A percentile compares a stretch with the other conserved stretches of the same genome.
These are phyloP conservation scores for Nomada hirtipes DNA, from an alignment of 2,888 invertebrate genomes.

Conservation along the genomic window DNA sequence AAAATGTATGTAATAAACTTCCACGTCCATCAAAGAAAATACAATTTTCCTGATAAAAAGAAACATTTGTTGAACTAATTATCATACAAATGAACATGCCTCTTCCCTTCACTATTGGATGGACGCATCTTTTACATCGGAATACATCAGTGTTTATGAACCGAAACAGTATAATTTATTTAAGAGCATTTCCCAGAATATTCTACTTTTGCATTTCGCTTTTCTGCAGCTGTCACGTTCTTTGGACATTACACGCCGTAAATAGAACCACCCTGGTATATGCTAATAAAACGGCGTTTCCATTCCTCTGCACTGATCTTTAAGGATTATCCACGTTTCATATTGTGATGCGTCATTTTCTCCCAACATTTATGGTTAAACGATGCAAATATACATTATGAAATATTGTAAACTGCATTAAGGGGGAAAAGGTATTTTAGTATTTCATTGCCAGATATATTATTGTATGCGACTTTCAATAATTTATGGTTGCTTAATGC, in stretches of 20 bases:
- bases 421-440: too few relatives aligned
- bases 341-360: background rate
- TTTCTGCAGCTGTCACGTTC: background rate
- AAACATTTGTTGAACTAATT: slow-evolving; percentile 2
- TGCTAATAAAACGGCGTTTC: slow-evolving; percentile 21
- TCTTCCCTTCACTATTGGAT: background rate
- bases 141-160: slow-evolving; percentile 3
- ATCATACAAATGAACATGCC: background rate
- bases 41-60: too few relatives aligned
- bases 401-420: background rate
- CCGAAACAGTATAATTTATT: background rate
- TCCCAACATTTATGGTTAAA: too few relatives aligned
- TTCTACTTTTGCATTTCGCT: background rate
- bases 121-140: background rate
- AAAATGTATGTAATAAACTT: background rate
- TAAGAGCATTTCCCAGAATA: background rate
- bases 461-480: too few relatives aligned
- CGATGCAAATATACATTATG: background rate
- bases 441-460: too few relatives aligned
- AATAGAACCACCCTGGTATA: slow-evolving; percentile 1
- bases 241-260: background rate
- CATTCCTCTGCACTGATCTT: slow-evolving; percentile 4
- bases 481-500: too few relatives aligned
- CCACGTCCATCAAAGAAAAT: too few relatives aligned
- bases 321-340: slow-evolving; percentile 3